Conservation (phyloP, 2,888 invertebrate species). For the Aphidoletes aphidimyza region DNA sequence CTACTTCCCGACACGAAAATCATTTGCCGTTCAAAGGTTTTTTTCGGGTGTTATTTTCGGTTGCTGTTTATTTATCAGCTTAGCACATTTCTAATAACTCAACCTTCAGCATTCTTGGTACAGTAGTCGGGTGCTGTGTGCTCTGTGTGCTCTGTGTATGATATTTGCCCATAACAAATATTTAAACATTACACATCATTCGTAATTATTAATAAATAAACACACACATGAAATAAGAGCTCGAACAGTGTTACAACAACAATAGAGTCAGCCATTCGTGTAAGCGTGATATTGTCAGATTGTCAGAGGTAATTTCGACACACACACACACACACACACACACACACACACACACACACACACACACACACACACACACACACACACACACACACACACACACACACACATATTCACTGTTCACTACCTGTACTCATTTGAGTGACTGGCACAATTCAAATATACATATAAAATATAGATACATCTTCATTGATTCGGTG, state of each 20-base stretch:
- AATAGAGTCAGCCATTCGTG: background rate
- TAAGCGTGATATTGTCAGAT: background rate
- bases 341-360: no score
- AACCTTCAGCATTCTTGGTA: background rate
- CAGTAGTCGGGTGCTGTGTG: background rate
- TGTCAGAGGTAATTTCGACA: background rate
- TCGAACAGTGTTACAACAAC: background rate
- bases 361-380: no score
- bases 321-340: no score
- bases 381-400: no score
- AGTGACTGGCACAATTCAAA: no score
- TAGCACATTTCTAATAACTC: constrained; percentile 46
- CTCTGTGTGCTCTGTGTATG: background rate
- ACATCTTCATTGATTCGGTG: background rate
- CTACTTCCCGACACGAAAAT: background rate
- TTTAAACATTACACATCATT: constrained; percentile 51
- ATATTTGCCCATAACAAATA: constrained; percentile 29
- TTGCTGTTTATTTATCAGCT: background rate
- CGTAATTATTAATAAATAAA: constrained; percentile 51
- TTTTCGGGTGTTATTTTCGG: background rate
- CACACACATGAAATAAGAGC: background rate
- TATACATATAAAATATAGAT: background rate
- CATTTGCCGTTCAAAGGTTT: background rate
- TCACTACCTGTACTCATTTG: background rate
- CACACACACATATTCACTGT: no score